phyloP scores from a whole-genome alignment of 1,140 invertebrate species.

The Drosophila truncata region DNA sequence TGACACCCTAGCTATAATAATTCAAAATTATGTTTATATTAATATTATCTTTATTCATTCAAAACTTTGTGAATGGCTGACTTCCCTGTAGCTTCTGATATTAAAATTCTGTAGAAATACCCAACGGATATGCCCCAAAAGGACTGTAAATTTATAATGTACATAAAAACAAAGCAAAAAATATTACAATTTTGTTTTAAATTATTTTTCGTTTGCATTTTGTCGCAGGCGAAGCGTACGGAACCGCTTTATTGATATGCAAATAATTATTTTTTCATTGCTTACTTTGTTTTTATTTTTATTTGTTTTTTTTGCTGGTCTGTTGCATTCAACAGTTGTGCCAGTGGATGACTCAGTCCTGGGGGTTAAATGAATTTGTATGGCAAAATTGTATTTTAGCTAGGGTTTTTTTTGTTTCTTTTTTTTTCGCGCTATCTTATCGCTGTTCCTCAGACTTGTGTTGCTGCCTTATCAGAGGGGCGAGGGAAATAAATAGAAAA shows the following conservation, averaged over 20 bases:
- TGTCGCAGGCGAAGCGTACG: slow-evolving; percentile 30
- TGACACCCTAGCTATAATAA: neutral
- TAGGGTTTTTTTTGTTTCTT: slow-evolving; percentile 17
- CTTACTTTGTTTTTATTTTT: slow-evolving; percentile 23
- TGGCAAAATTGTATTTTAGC: slow-evolving; percentile 32
- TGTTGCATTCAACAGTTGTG: slow-evolving; percentile 48
- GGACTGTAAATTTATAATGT: slow-evolving; percentile 2
- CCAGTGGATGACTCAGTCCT: slow-evolving; percentile 18
- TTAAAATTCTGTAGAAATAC: neutral
- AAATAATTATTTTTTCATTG: slow-evolving; percentile 40
- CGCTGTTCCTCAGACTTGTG: slow-evolving; percentile 27
- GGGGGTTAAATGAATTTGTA: slow-evolving; percentile 14
- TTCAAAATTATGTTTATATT: neutral
- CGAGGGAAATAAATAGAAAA: slow-evolving; percentile 30
- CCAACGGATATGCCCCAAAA: slow-evolving; percentile 4
- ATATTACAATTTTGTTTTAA: slow-evolving; percentile 33
- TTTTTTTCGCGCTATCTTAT: slow-evolving; percentile 42
- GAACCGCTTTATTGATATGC: slow-evolving; percentile 50
- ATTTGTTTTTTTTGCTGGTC: slow-evolving; percentile 15
- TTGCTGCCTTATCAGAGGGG: slow-evolving; percentile 24
- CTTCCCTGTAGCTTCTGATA: neutral
- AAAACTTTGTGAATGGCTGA: neutral
- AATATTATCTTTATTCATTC: neutral
- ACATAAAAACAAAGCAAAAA: slow-evolving; percentile 7
- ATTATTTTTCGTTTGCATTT: slow-evolving; percentile 45